phyloP scores from a whole-genome alignment of 2,113 vertebrate genomes.

The Forbesichthys agassizii region DNA sequence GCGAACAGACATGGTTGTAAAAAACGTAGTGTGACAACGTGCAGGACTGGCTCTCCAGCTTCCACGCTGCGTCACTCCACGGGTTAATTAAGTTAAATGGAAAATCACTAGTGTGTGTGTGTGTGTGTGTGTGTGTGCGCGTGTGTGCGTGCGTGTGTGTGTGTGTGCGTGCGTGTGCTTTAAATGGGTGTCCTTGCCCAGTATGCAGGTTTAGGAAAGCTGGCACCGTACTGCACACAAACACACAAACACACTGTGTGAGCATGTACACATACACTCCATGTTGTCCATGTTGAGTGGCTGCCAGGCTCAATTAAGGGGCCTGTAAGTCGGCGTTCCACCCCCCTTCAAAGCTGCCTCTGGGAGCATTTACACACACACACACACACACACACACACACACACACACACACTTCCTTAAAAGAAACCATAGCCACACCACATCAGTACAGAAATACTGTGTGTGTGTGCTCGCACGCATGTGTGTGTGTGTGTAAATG shows the following conservation, averaged over 20 bases:
- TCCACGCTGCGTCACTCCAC: constrained; percentile 7
- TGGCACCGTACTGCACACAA: constrained; percentile 45
- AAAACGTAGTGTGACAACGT: background rate
- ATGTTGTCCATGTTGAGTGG: constrained; percentile 49
- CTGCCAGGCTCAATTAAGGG: constrained; percentile 67
- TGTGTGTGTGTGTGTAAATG: background rate
- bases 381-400: constrained; percentile 8
- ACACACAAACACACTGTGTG: constrained; percentile 26
- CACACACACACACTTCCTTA: background rate
- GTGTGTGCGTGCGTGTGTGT: background rate
- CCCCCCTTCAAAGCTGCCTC: constrained; percentile 68
- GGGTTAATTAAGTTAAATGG: constrained; percentile 23
- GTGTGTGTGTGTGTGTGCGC: constrained; percentile 13
- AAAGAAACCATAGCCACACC: too few relatives aligned
- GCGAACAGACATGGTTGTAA: background rate
- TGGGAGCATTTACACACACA: background rate
- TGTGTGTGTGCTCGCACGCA: background rate
- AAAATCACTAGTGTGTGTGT: constrained; percentile 13
- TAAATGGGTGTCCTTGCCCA: constrained; percentile 51
- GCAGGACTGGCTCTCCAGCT: constrained; percentile 23
- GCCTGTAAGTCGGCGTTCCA: constrained; percentile 52
- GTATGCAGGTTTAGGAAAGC: constrained; percentile 47
- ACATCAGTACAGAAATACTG: too few relatives aligned
- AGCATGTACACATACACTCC: constrained; percentile 14
- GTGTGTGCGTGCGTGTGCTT: background rate